Percentiles rank a stretch among this genome's conserved stretches.
Evolutionary conservation across 2,797 vertebrate species (phyloP).

Genomic region (Myotis pilosus): DNA sequence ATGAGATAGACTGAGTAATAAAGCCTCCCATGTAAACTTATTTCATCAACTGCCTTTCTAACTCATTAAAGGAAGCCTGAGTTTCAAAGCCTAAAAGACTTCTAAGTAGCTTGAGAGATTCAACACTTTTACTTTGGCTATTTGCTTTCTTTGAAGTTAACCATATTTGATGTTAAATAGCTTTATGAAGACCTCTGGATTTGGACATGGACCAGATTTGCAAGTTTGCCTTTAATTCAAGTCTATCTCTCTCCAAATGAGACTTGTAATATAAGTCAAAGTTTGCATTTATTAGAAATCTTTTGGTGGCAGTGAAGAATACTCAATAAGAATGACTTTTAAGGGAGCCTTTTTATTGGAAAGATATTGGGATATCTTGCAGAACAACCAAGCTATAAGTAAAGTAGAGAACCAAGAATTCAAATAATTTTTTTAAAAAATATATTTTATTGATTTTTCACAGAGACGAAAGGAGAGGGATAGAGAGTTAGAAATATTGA

Average conservation of each 20-base stretch:
- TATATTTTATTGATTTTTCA: too few relatives aligned
- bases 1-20: background rate
- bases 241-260: background rate
- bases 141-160: conserved; percentile 12
- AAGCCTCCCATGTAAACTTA: background rate
- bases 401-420: conserved; percentile 4
- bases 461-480: too few relatives aligned
- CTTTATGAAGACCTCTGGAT: background rate
- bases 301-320: background rate
- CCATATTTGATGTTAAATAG: background rate
- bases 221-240: background rate
- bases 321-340: background rate
- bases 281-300: background rate
- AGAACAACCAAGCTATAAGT: background rate
- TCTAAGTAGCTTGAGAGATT: background rate
- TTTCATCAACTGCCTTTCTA: conserved; percentile 16
- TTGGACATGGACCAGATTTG: background rate
- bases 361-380: background rate
- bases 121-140: background rate
- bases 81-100: background rate
- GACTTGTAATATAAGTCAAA: background rate
- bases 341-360: background rate
- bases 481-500: too few relatives aligned
- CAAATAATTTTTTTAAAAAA: background rate
- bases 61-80: background rate